Base-by-base conservation (phyloP, 2,113 vertebrate species). In the Desmodus rotundus region DNA sequence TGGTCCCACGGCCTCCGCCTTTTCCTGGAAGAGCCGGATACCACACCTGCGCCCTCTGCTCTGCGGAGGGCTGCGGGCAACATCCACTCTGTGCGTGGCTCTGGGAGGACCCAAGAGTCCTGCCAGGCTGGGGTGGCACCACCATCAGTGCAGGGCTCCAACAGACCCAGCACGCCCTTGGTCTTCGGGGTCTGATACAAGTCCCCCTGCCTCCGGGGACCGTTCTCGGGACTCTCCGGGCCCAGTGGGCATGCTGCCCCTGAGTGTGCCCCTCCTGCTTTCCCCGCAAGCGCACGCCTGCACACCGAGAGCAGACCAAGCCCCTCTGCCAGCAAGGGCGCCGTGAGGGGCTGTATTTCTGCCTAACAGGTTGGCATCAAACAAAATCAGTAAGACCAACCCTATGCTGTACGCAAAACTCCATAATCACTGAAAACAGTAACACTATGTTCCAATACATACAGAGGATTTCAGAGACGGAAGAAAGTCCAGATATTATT, bases 361-460 rank as follows among this genome's bases (percentile, higher is more conserved):
- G 63, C 63, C 41, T 41, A 87, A 70, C 41, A 47, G 38, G 67
- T 19, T 63, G 73, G 28, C 7, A 4, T 92, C 67, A 74, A 47
- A 80, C 56, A 56, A 86, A 67, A 87, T 67, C 56, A 56, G 24
- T 65, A 31, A 81, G 68, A 58, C 24, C 17, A 67, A 45, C 15
- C n/a, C 16, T 67, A 5, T 33, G 15, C 12, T 74, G 45, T 87
- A 41, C 74, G 20, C 0, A 4, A 80, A 80, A 38, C 45, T 92
- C 94, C 31, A 14, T 56, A 87, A 38, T 67, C 67, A 81, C 20
- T 67, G 68, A 87, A 82, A 95, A 87, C 67, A 82, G 67, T 11
- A 26, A 73, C n/a, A 87, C 28, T 56, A 31, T 56, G 17, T 74
- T 50, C 47, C 10, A 81, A 52, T 24, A 87, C 9, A 68, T 9